Evolutionary conservation across 2,888 invertebrate genomes (phyloP).

Genomic region (Muschampia staudingeri): DNA sequence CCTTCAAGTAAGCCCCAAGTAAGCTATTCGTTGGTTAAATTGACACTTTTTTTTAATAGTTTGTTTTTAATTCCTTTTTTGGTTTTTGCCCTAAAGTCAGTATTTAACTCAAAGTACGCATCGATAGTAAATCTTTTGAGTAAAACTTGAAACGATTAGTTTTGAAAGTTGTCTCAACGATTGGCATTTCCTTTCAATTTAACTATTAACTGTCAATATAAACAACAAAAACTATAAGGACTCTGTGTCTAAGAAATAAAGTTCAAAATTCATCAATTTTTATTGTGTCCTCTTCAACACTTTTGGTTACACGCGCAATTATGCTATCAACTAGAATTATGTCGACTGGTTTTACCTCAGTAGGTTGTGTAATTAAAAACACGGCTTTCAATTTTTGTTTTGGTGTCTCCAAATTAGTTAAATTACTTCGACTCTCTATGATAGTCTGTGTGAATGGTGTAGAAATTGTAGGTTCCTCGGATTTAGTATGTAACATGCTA

Average conservation of each 20-base stretch:
- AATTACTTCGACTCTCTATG: conserved; percentile 45
- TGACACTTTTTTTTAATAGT: too few relatives aligned
- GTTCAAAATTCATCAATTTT: conserved; percentile 55
- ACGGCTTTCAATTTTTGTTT: conserved; percentile 75
- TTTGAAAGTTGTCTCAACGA: conserved; percentile 75
- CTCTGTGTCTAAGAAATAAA: conserved; percentile 57
- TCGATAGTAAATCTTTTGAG: conserved; percentile 32
- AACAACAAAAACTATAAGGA: background rate
- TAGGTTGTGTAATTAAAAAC: conserved; percentile 73
- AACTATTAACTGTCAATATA: conserved; percentile 53
- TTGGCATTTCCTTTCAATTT: conserved; percentile 68
- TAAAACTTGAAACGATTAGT: conserved; percentile 71
- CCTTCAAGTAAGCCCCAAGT: too few relatives aligned
- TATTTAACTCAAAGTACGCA: background rate
- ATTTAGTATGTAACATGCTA: conserved; percentile 38
- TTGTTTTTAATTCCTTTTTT: background rate
- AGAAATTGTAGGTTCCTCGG: conserved; percentile 29
- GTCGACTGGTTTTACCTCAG: conserved; percentile 70
- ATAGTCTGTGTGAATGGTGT: conserved; percentile 43
- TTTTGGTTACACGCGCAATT: conserved; percentile 64
- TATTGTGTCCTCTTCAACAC: conserved; percentile 29
- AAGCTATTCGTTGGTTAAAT: too few relatives aligned
- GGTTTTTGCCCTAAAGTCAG: background rate
- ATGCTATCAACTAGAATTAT: conserved; percentile 63
- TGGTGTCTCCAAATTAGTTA: conserved; percentile 67